phyloP scores from a whole-genome alignment of 2,888 invertebrate genomes.

The Papilio elwesi region DNA sequence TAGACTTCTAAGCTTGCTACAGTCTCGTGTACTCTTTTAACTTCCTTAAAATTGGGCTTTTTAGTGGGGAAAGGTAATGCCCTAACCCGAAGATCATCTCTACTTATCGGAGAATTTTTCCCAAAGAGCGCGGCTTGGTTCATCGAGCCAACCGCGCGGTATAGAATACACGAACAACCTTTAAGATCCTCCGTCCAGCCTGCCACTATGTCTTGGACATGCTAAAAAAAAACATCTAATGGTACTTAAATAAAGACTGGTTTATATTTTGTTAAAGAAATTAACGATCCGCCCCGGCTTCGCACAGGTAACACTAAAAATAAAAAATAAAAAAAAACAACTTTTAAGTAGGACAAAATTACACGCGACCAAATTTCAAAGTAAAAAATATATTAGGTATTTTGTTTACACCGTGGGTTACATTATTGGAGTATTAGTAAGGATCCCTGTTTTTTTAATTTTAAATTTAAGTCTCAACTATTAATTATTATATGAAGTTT shows the following conservation, averaged over 20 bases:
- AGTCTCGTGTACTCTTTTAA: constrained; percentile 88
- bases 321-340: no score
- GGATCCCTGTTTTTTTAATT: no score
- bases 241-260: not conserved
- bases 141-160: constrained; percentile 89
- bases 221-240: constrained; percentile 77
- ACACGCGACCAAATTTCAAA: no score
- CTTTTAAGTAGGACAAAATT: no score
- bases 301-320: no score
- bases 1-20: constrained; percentile 87
- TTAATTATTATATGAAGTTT: not conserved
- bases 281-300: not conserved
- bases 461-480: no score
- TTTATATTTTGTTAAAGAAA: not conserved
- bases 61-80: constrained; percentile 92
- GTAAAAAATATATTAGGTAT: no score
- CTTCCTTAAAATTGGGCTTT: constrained; percentile 91
- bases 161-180: constrained; percentile 88
- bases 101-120: constrained; percentile 87
- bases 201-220: constrained; percentile 88
- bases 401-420: no score
- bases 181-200: constrained; percentile 87
- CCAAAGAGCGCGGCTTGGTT: constrained; percentile 91
- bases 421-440: no score
- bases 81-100: constrained; percentile 86